Base-by-base conservation (phyloP, 1,140 invertebrate species). In the Cydia pomonella region DNA sequence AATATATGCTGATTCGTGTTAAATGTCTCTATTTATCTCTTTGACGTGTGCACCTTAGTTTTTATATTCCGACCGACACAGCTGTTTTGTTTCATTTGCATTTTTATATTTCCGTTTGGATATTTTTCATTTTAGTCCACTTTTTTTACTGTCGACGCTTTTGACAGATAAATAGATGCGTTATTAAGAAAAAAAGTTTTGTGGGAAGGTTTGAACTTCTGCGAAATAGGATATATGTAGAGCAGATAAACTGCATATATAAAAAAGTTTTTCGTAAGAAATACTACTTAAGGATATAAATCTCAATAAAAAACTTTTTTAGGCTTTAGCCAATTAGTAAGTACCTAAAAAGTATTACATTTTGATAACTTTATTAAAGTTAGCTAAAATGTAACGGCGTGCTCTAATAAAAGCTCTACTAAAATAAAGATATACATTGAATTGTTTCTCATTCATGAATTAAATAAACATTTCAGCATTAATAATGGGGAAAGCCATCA, bases 1-100 rank as follows among this genome's bases (percentile, higher is more conserved):
- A 82, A 82, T 81, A 80, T 81, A 85, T 84, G 80, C 79, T 83
- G 83, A 85, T 85, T 85, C 87, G 78, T 82, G 81, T 85, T 85
- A 89, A 74, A 90, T 88, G 82, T 87, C 84, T 91, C 76, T 83
- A 91, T 91, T 87, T 85, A 88, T 90, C 81, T 83, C 83, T 74
- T 73, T 77, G 87, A 80, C 82, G 79, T 86, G 76, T 84, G 81
- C 79, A 83, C 78, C 78, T 83, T 75, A 74, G 12, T 73, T 77
- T 81, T 74, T 63, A 74, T 73, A 38, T 69, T 71, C 72, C 72
- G 53, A 47, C 76, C 79, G 80, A 79, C 77, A 77, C 80, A 81
- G 79, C 77, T 84, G 80, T 86, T 87, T 84, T 82, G 64, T 83
- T 75, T 86, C 77, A 81, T 85, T 86, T 84, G 73, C 77, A 83